These are phyloP conservation scores for Dysmachus trigonus DNA, from an alignment of 2,888 invertebrate genomes.

Conservation along the genomic window DNA sequence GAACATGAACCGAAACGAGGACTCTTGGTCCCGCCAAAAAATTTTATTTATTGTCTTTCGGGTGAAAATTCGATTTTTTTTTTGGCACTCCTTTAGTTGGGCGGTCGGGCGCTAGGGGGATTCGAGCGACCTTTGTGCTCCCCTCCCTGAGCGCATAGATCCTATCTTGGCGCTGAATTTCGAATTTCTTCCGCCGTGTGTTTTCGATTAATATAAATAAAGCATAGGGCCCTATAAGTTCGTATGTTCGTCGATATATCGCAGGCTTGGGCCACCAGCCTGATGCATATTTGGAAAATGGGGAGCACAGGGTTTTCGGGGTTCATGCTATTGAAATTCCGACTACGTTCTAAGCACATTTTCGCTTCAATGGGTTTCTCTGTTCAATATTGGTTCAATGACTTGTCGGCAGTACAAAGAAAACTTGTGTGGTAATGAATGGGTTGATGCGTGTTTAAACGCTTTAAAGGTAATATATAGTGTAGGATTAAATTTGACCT, in stretches of 20 bases:
- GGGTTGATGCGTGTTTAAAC: neutral
- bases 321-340: constrained; percentile 2
- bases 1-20: neutral
- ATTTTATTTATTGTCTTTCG: neutral
- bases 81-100: neutral
- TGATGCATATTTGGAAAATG: neutral
- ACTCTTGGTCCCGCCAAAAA: neutral
- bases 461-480: neutral
- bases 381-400: neutral
- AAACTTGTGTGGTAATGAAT: neutral
- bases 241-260: neutral
- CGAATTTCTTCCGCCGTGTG: neutral
- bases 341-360: constrained; percentile 29
- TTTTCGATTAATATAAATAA: neutral
- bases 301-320: neutral
- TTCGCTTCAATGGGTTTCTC: constrained; percentile 16
- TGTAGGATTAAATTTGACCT: neutral
- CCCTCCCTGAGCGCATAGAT: neutral
- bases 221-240: neutral
- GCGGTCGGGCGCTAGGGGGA: neutral
- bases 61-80: neutral
- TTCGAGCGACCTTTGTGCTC: neutral
- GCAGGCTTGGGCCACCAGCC: neutral
- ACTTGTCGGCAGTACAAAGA: neutral
- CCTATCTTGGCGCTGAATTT: neutral